Evolutionary conservation across 2,113 vertebrate genomes (phyloP).

Genomic region (Alethe castanea): DNA sequence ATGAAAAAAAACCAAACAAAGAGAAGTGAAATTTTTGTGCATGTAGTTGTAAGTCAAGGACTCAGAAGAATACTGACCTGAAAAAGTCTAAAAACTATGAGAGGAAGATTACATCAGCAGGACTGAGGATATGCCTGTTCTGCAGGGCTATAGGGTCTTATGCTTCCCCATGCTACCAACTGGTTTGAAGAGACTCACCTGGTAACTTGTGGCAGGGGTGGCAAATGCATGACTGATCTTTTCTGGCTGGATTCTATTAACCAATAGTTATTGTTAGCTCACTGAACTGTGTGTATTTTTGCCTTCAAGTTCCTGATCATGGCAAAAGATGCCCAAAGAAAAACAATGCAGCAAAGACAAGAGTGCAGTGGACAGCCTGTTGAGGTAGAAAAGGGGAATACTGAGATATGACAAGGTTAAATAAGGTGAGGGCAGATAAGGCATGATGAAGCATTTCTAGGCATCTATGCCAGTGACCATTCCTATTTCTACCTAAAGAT

Average conservation of each 20-base stretch:
- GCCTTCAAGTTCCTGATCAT: background rate
- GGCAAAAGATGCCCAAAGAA: background rate
- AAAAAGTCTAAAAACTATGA: background rate
- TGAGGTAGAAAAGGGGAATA: background rate
- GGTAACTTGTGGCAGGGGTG: background rate
- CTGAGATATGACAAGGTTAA: background rate
- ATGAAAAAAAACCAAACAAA: background rate
- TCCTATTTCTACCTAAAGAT: background rate
- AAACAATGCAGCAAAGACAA: background rate
- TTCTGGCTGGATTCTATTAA: background rate
- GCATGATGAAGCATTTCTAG: background rate
- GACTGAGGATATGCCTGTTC: background rate
- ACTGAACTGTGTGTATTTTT: background rate
- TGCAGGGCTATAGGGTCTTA: background rate
- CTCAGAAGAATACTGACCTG: background rate
- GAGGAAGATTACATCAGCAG: background rate
- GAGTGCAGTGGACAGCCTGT: background rate
- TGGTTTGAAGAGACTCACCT: background rate
- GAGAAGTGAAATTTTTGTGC: background rate
- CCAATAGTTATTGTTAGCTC: background rate
- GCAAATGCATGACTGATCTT: background rate
- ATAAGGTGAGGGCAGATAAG: background rate
- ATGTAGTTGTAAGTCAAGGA: background rate
- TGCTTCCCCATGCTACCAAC: background rate
- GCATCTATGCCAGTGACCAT: rapidly evolving